Base-by-base conservation (phyloP, 2,888 invertebrate genomes). In the Ormyrus nitidulus region DNA sequence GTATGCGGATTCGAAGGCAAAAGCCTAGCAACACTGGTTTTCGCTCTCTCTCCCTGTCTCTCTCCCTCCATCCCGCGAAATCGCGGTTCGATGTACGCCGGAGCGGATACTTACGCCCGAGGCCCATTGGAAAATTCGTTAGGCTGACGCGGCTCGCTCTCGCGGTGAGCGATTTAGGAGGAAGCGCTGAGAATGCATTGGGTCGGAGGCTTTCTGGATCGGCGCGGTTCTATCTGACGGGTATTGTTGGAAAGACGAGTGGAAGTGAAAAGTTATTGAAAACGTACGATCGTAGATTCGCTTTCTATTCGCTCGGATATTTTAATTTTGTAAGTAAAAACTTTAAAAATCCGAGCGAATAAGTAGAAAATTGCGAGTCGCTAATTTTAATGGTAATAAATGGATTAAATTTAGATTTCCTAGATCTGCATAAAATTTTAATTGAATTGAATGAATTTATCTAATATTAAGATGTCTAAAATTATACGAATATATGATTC, bases 11-110 rank as follows among this genome's bases (percentile, higher is more conserved):
- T 66, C 58, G 56, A 76, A 66, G 64, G 19, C 64, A 64, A 79
- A 68, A 68, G 65, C 44, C 75, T 54, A 61, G 76, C 49, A 65
- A 72, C 77, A 72, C 66, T 58, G 61, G 54, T 78, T 73, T 61
- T 68, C 49, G 65, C 69, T 65, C 19, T 46, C 48, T 34, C 69
- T 65, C 19, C 13, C 48, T 34, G 3, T 34, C 34, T 34, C 34
- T 34, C 34, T 34, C 34, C 34, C 34, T 34, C 3, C 4, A 3
- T 34, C 4, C 34, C 34, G 34, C 34, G 34, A 34, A 34, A 34
- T 34, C 34, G 34, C 1, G 13, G 11, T 53, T 11, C 10, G 66
- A 34, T 44, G 49, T 49, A 13, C 49, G 64, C 64, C 48, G n/a
- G 13, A 8, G 64, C 13, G 48, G 7, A 64, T 5, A 19, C 10